Evolutionary conservation across 2,888 invertebrate species (phyloP).

Genomic region (Eilema depressum): DNA sequence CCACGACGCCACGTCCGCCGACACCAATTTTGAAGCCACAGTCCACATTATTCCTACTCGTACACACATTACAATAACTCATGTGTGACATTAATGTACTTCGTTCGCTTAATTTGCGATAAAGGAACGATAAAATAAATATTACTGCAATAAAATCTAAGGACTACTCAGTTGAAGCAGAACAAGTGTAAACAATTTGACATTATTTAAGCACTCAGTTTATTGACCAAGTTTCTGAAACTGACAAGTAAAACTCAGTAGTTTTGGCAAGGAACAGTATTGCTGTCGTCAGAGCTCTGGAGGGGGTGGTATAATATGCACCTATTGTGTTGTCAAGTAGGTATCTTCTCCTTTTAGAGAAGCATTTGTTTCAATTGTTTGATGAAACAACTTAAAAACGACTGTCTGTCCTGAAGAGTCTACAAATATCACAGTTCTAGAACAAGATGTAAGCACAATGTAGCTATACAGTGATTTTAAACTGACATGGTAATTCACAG

Average conservation of each 20-base stretch:
- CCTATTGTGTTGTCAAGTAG: no score
- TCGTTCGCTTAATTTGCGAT: neutral
- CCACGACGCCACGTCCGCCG: neutral
- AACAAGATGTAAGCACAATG: neutral
- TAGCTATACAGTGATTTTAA: neutral
- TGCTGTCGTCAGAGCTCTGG: neutral
- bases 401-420: neutral
- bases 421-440: neutral
- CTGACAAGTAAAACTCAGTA: neutral
- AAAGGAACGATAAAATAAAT: neutral
- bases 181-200: neutral
- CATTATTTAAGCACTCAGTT: neutral
- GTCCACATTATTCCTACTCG: neutral
- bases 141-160: neutral
- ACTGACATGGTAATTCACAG: neutral
- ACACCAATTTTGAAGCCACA: neutral
- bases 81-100: neutral
- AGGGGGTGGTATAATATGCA: neutral
- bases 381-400: neutral
- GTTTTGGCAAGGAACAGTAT: neutral
- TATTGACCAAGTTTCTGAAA: neutral
- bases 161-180: neutral
- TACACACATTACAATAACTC: slow-evolving; percentile 3
- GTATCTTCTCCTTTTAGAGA: neutral
- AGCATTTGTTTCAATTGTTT: neutral